A percentile compares a stretch with the other conserved stretches of the same genome.
Conservation (phyloP, 2,888 invertebrate species). For the Mythimna lalbum region DNA sequence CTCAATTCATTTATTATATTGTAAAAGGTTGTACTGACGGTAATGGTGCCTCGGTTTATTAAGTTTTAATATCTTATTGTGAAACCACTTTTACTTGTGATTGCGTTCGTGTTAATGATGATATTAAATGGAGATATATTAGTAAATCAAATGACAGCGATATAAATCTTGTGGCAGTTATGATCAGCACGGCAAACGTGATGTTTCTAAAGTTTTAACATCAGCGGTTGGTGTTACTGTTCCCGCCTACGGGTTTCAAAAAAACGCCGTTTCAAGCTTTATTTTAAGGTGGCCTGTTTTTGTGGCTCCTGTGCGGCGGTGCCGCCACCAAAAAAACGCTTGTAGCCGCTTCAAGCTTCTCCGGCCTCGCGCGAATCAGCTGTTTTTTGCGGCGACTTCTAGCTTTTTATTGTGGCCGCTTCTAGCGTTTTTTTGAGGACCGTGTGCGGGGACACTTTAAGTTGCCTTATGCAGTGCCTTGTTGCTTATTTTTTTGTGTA, state of each 20-base stretch:
- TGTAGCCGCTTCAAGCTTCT: no score
- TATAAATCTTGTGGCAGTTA: background rate
- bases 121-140: conserved; percentile 6
- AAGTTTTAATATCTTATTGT: conserved; percentile 34
- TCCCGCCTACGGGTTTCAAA: no score
- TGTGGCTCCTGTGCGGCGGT: no score
- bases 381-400: no score
- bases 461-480: background rate
- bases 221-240: background rate
- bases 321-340: no score
- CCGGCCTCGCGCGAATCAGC: no score
- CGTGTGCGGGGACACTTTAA: no score
- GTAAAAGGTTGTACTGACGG: conserved; percentile 34
- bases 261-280: no score
- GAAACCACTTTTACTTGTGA: conserved; percentile 34
- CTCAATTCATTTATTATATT: conserved; percentile 33
- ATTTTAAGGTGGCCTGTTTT: no score
- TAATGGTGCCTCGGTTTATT: conserved; percentile 39
- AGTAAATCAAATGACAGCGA: conserved; percentile 6
- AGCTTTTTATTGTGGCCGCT: no score
- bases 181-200: background rate
- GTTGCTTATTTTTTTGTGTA: background rate
- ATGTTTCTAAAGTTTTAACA: background rate
- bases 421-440: no score
- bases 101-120: conserved; percentile 23